Percentiles rank a stretch among this genome's conserved stretches.
These are phyloP conservation scores for Microplitis mediator DNA, from an alignment of 1,140 invertebrate genomes.

Conservation along the genomic window DNA sequence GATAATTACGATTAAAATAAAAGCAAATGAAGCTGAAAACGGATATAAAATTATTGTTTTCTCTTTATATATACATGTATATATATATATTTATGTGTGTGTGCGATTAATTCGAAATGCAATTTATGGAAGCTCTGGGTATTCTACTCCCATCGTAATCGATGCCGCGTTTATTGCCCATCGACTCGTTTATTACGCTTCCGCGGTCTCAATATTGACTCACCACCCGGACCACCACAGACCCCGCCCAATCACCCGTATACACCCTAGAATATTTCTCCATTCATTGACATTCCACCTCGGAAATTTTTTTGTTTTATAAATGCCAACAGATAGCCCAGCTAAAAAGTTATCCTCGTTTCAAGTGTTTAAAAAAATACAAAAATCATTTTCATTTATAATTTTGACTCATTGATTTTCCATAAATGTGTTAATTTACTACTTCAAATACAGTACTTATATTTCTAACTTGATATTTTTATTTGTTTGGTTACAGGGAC, in stretches of 20 bases:
- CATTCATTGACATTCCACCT: slow-evolving; percentile 11
- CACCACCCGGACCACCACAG: background rate
- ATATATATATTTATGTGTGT: slow-evolving; percentile 2
- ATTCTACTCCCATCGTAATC: slow-evolving; percentile 26
- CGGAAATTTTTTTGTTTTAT: background rate
- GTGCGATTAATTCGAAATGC: slow-evolving; percentile 28
- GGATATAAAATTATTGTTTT: slow-evolving; percentile 11
- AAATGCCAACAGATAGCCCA: background rate
- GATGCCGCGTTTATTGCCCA: slow-evolving; percentile 35
- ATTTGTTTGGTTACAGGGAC: slow-evolving; percentile 77
- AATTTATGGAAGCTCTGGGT: slow-evolving; percentile 29
- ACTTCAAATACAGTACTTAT: background rate
- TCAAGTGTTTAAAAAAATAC: background rate
- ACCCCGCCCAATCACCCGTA: background rate
- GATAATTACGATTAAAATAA: background rate
- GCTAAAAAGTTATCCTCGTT: background rate
- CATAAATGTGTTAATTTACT: background rate
- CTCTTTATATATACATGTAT: background rate
- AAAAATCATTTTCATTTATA: background rate
- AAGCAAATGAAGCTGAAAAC: slow-evolving; percentile 5
- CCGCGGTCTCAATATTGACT: slow-evolving; percentile 31
- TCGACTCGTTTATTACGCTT: slow-evolving; percentile 33
- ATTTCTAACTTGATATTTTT: background rate
- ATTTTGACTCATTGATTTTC: slow-evolving; percentile 13
- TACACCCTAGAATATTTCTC: slow-evolving; percentile 13